phyloP scores from a whole-genome alignment of 2,888 invertebrate species.

The Zhuqinia jingwanae region DNA sequence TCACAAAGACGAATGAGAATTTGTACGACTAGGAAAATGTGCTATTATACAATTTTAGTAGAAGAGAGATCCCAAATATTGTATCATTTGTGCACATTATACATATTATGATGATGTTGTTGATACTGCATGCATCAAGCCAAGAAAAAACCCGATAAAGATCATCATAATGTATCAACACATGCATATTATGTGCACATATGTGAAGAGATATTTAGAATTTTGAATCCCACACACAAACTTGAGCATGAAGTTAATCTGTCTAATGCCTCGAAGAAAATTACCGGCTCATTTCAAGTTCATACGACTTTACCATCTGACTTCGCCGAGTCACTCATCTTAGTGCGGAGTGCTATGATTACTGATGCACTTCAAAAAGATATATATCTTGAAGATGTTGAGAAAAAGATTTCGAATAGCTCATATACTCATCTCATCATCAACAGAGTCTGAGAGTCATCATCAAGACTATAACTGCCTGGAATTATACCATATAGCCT shows the following conservation, averaged over 20 bases:
- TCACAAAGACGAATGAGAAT: slow-evolving; percentile 1
- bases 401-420: slow-evolving; percentile 13
- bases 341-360: not conserved
- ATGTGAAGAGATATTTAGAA: not conserved
- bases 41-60: slow-evolving; percentile 23
- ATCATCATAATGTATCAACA: not conserved
- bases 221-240: not conserved
- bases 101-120: not conserved
- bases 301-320: slow-evolving; percentile 3
- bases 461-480: not conserved
- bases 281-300: slow-evolving; percentile 44
- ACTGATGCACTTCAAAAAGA: slow-evolving; percentile 25
- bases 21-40: not conserved
- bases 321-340: too few species aligned
- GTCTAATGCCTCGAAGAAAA: slow-evolving; percentile 32
- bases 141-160: not conserved
- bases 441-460: too few species aligned
- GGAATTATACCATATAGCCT: slow-evolving; percentile 17
- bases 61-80: not conserved
- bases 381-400: slow-evolving; percentile 10
- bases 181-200: not conserved
- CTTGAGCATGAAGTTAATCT: not conserved
- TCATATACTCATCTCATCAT: slow-evolving; percentile 18
- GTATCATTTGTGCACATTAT: not conserved
- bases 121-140: not conserved